These are phyloP conservation scores for Hofmannophila pseudospretella DNA, from an alignment of 2,888 invertebrate genomes.

Conservation along the genomic window DNA sequence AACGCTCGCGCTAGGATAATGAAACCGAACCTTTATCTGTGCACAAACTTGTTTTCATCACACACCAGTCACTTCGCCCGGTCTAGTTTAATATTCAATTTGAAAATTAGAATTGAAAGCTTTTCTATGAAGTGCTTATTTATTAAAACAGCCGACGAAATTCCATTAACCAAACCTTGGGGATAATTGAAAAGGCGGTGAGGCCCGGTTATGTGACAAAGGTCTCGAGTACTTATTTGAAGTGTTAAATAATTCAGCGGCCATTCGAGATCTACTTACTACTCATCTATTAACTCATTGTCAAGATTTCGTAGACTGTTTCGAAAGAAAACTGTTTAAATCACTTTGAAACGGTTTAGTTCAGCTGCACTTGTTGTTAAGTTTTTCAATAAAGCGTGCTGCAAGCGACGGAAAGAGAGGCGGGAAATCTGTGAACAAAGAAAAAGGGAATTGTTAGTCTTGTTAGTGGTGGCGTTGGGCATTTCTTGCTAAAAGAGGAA, in stretches of 20 bases:
- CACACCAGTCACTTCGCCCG: neutral
- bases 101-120: neutral
- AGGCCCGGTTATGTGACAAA: constrained; percentile 16
- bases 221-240: constrained; percentile 21
- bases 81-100: neutral
- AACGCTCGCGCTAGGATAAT: neutral
- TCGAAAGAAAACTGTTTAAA: constrained; percentile 18
- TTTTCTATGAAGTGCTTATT: constrained; percentile 9
- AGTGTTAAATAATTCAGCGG: constrained; percentile 30
- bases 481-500: no score
- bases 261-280: constrained; percentile 18
- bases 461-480: constrained; percentile 45
- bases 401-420: constrained; percentile 38
- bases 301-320: constrained; percentile 21
- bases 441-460: constrained; percentile 55
- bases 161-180: constrained; percentile 18
- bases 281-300: neutral
- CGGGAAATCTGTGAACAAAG: constrained; percentile 68
- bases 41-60: neutral
- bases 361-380: constrained; percentile 24
- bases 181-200: constrained; percentile 18
- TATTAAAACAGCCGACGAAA: constrained; percentile 21
- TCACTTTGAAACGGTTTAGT: constrained; percentile 19
- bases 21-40: neutral
- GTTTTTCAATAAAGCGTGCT: constrained; percentile 31